Percentiles rank a stretch among this genome's conserved stretches.
phyloP scores from a whole-genome alignment of 2,113 vertebrate species.

The Sceloporus tristichus region DNA sequence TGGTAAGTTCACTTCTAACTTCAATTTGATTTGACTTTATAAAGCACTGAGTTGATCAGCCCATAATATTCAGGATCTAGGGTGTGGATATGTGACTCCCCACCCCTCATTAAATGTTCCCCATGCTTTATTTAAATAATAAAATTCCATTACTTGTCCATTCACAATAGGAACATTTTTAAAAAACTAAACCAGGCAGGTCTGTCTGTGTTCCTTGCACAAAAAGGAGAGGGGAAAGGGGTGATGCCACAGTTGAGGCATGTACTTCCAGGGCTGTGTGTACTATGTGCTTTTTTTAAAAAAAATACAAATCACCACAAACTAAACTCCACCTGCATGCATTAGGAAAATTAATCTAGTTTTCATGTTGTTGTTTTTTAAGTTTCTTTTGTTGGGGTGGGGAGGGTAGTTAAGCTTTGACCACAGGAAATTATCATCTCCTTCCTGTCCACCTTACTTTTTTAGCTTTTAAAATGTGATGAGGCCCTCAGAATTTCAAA shows the following conservation, averaged over 20 bases:
- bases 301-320: background rate
- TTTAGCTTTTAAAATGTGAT: background rate
- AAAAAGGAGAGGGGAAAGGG: background rate
- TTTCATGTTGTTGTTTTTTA: background rate
- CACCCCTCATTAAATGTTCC: background rate
- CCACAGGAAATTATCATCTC: background rate
- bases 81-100: background rate
- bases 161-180: background rate
- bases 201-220: background rate
- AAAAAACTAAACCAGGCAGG: background rate
- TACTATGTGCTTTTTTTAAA: background rate
- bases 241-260: background rate
- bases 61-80: background rate
- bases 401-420: background rate
- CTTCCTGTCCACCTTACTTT: background rate
- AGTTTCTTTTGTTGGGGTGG: background rate
- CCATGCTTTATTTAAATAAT: constrained; percentile 8
- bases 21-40: background rate
- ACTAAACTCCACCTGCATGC: background rate
- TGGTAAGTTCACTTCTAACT: background rate
- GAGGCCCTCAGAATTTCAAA: background rate
- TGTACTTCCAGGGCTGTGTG: background rate
- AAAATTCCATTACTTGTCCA: background rate
- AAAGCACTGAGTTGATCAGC: background rate
- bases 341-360: background rate